A percentile compares a stretch with the other conserved stretches of the same genome.
Evolutionary conservation across 1,140 invertebrate species (phyloP).

Genomic region (Pseudachorutes palmiensis): DNA sequence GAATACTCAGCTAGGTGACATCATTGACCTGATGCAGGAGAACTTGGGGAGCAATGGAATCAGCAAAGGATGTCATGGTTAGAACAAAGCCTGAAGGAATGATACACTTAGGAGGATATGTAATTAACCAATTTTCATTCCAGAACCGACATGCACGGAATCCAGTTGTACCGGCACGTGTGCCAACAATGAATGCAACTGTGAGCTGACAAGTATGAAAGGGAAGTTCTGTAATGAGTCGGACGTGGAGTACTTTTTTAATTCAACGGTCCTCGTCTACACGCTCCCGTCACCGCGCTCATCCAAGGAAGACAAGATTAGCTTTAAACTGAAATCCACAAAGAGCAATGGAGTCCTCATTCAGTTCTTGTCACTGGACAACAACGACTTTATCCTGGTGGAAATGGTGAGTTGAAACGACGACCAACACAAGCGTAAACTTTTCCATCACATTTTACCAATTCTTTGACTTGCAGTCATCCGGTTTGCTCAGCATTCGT

Average conservation of each 20-base stretch:
- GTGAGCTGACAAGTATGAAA: slow-evolving; percentile 7
- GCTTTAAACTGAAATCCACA: slow-evolving; percentile 3
- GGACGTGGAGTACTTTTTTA: not conserved
- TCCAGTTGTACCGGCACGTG: slow-evolving; percentile 6
- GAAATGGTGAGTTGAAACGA: not conserved
- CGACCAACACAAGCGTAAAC: not conserved
- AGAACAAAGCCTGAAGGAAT: not conserved
- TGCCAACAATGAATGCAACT: slow-evolving; percentile 9
- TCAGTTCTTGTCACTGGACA: not conserved
- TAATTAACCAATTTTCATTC: not conserved
- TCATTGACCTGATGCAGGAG: slow-evolving; percentile 5
- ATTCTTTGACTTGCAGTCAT: not conserved
- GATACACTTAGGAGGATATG: not conserved
- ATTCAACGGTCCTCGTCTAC: slow-evolving; percentile 16
- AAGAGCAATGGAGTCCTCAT: slow-evolving; percentile 6
- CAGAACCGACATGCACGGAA: slow-evolving; percentile 11
- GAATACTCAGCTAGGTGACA: slow-evolving; percentile 6
- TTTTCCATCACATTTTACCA: not conserved
- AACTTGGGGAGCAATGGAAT: slow-evolving; percentile 4
- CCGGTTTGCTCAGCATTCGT: slow-evolving; percentile 5
- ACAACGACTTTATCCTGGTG: not conserved
- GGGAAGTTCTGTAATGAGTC: slow-evolving; percentile 8
- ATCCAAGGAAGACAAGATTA: slow-evolving; percentile 7
- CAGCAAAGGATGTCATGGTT: not conserved
- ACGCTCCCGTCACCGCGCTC: not conserved